phyloP scores from a whole-genome alignment of 2,113 vertebrate genomes.

The Haemorhous mexicanus region DNA sequence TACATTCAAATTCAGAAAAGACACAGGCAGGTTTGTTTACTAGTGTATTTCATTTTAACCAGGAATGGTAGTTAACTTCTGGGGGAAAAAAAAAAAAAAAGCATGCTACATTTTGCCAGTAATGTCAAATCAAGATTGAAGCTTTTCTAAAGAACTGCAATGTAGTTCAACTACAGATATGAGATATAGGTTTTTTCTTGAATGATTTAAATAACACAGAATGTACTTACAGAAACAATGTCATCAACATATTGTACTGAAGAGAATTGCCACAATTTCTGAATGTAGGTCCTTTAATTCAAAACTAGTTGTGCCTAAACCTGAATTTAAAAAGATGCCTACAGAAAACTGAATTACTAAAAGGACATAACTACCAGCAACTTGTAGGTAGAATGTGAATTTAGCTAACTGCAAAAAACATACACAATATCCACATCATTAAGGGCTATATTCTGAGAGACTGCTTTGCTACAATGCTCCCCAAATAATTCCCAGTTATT shows the following conservation, averaged over 20 bases:
- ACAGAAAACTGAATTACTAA: background rate
- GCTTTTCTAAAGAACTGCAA: background rate
- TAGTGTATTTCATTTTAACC: background rate
- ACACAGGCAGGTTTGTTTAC: background rate
- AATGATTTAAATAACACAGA: background rate
- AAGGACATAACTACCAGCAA: background rate
- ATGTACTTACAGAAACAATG: background rate
- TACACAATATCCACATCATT: background rate
- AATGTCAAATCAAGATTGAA: background rate
- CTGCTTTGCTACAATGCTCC: background rate
- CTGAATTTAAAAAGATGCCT: background rate
- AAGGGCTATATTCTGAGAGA: background rate
- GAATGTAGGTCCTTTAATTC: background rate
- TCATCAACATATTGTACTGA: background rate
- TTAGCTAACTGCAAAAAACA: background rate
- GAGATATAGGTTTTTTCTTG: background rate
- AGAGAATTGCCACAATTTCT: background rate
- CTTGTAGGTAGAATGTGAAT: background rate
- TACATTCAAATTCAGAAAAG: background rate
- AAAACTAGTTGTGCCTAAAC: background rate
- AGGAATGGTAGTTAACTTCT: background rate
- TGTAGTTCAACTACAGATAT: background rate
- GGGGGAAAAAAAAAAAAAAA: fast-evolving
- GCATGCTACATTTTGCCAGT: background rate
- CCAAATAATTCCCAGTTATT: background rate